Conservation (phyloP, 2,888 invertebrate genomes). For the Cephus sareptanus region DNA sequence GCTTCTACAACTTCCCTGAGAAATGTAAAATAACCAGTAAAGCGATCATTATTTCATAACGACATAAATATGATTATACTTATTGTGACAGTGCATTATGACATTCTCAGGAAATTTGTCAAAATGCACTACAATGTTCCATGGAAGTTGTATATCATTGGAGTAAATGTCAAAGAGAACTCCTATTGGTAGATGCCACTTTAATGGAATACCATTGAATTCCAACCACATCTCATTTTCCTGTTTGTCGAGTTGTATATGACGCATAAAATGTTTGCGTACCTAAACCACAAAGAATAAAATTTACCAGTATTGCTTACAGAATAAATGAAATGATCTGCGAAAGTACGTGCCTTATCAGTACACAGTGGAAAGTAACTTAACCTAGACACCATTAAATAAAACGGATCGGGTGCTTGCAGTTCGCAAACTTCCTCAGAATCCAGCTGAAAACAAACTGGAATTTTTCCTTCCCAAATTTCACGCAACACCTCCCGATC, state of each 20-base stretch:
- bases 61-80: conserved; percentile 68
- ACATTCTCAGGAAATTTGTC: conserved; percentile 92
- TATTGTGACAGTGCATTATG: conserved; percentile 86
- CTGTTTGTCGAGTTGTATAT: conserved; percentile 79
- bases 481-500: conserved; percentile 94
- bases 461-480: conserved; percentile 96
- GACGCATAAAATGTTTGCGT: conserved; percentile 87
- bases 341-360: conserved; percentile 79
- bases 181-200: conserved; percentile 86
- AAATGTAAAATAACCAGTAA: conserved; percentile 27
- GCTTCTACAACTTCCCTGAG: conserved; percentile 90
- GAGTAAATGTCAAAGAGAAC: conserved; percentile 89
- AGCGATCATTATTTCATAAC: background rate
- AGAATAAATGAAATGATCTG: conserved; percentile 58
- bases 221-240: conserved; percentile 95
- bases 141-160: conserved; percentile 84
- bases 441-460: conserved; percentile 91
- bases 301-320: conserved; percentile 5
- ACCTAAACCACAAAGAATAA: conserved; percentile 70
- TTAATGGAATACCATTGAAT: conserved; percentile 89
- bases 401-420: conserved; percentile 92
- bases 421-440: conserved; percentile 89
- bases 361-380: conserved; percentile 95
- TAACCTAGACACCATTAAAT: conserved; percentile 91
- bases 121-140: conserved; percentile 94